phyloP scores from a whole-genome alignment of 2,113 vertebrate genomes.

The Austrofundulus limnaeus region DNA sequence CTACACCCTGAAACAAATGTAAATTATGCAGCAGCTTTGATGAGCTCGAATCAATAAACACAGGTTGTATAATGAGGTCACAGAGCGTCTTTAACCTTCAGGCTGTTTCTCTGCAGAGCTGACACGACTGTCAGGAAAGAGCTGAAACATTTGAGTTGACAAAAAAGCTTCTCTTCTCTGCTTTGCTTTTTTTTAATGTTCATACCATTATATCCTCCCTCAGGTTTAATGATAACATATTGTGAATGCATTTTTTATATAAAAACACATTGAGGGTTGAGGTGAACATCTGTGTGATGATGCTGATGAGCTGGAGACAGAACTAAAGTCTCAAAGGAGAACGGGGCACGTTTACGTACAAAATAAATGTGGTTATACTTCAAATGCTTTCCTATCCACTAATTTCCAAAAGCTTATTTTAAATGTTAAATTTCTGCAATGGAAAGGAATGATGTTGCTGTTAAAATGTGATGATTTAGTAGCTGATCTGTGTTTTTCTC shows the following conservation, averaged over 20 bases:
- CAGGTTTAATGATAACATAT: constrained; percentile 39
- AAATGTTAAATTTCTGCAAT: too few relatives aligned
- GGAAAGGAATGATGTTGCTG: too few relatives aligned
- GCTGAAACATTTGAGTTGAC: constrained; percentile 43
- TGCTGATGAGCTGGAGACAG: constrained; percentile 41
- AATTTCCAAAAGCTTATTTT: too few relatives aligned
- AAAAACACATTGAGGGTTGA: constrained; percentile 38
- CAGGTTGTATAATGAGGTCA: constrained; percentile 66
- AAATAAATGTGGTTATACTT: not conserved
- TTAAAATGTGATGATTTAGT: too few relatives aligned
- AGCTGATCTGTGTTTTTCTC: constrained; percentile 1
- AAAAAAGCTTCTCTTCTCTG: constrained; percentile 18
- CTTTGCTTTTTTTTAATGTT: constrained; percentile 31
- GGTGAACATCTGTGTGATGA: constrained; percentile 51
- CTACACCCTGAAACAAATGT: constrained; percentile 40
- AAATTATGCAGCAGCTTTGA: constrained; percentile 70
- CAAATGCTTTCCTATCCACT: too few relatives aligned
- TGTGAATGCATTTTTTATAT: constrained; percentile 57
- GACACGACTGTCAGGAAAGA: constrained; percentile 30
- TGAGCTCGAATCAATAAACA: constrained; percentile 69
- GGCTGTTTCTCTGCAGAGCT: constrained; percentile 25
- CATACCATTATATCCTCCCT: not conserved
- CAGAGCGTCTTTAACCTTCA: constrained; percentile 55
- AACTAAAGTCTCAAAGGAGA: not conserved
- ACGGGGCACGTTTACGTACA: too few relatives aligned